Evolutionary conservation across 2,888 invertebrate species (phyloP).

Genomic region (Macaria notata): DNA sequence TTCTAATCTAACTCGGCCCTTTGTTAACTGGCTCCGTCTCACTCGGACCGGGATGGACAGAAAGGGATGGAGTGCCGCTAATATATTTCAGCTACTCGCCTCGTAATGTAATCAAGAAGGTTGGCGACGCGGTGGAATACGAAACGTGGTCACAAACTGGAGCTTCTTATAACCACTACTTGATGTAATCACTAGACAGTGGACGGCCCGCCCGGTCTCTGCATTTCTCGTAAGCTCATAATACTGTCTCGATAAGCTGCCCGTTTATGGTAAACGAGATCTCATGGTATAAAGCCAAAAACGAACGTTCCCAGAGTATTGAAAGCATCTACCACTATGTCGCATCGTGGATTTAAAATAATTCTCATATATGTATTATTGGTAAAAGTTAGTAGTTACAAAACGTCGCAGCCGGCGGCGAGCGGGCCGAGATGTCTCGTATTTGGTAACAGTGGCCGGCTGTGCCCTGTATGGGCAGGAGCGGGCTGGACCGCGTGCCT

Average conservation of each 20-base stretch:
- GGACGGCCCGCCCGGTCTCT: no score
- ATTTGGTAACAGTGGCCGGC: constrained; percentile 60
- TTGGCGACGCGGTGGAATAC: constrained; percentile 23
- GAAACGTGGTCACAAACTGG: constrained; percentile 12
- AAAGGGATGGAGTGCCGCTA: constrained; percentile 32
- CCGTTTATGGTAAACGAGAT: no score
- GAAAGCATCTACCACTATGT: constrained; percentile 7
- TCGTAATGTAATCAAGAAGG: constrained; percentile 31
- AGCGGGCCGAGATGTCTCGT: constrained; percentile 47
- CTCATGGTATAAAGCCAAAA: background rate
- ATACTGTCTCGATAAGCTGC: no score
- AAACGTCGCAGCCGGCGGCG: constrained; percentile 42
- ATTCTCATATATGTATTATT: background rate
- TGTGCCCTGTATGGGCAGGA: constrained; percentile 47
- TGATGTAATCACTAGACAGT: background rate
- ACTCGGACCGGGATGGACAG: constrained; percentile 38
- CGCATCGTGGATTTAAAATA: constrained; percentile 2
- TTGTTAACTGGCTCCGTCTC: constrained; percentile 47
- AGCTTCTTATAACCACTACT: constrained; percentile 7
- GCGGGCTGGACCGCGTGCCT: constrained; percentile 43
- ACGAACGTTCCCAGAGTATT: constrained; percentile 5
- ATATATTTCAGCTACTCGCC: constrained; percentile 29
- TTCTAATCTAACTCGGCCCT: constrained; percentile 60
- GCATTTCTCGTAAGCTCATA: no score
- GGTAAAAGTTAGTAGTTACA: constrained; percentile 36